Evolutionary conservation across 30 jellyfish, hydroid and myxozoan species (phyloP).

Genomic region (Hydractinia symbiolongicarpus): DNA sequence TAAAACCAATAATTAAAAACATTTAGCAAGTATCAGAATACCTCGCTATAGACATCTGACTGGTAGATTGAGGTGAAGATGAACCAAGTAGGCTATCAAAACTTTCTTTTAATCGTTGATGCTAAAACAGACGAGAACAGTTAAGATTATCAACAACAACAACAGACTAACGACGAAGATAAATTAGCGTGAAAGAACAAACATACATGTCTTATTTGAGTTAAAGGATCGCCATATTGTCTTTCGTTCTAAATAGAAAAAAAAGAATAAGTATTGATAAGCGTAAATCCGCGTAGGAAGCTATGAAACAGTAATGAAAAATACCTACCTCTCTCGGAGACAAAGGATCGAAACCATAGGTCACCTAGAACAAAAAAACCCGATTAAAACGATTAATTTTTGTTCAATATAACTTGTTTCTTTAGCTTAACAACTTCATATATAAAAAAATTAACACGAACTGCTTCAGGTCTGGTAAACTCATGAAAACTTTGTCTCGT

Average conservation of each 20-base stretch:
- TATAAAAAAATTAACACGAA: not conserved
- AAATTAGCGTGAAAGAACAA: not conserved
- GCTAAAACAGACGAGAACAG: not conserved
- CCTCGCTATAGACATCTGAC: slow-evolving; percentile 72
- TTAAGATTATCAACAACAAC: not conserved
- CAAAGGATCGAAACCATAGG: slow-evolving; percentile 49
- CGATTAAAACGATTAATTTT: not conserved
- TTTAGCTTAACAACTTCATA: too few relatives aligned
- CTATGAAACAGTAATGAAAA: not conserved
- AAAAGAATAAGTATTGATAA: not conserved
- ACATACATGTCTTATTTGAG: not conserved
- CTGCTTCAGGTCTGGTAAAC: slow-evolving; percentile 52
- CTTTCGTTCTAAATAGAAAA: not conserved
- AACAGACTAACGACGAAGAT: not conserved
- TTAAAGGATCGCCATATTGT: slow-evolving; percentile 6
- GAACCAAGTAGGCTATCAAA: slow-evolving; percentile 79
- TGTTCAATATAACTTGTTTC: not conserved
- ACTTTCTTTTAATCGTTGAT: slow-evolving; percentile 24
- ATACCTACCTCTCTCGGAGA: slow-evolving; percentile 54
- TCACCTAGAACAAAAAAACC: slow-evolving; percentile 9
- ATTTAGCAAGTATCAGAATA: not conserved
- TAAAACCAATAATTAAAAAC: too few relatives aligned
- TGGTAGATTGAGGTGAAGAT: slow-evolving; percentile 69
- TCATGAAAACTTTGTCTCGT: slow-evolving; percentile 42
- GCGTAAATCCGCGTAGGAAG: too few relatives aligned